Evolutionary conservation across 2,113 vertebrate genomes (phyloP).

Genomic region (Rhynchopsitta pachyrhyncha): DNA sequence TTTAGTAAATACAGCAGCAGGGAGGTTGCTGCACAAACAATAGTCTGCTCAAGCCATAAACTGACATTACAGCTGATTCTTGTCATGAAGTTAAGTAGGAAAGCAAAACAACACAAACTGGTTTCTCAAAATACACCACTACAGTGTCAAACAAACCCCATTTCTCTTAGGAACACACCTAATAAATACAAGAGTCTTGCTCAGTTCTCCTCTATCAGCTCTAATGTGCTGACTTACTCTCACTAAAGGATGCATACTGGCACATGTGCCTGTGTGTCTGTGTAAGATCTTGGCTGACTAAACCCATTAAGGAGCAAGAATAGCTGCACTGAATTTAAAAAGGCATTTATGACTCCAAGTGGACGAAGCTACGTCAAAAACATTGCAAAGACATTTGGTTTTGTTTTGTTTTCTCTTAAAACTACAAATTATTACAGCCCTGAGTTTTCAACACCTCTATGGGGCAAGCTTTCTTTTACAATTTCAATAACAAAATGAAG

Average conservation of each 20-base stretch:
- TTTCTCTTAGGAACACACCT: not conserved
- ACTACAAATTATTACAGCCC: conserved; percentile 64
- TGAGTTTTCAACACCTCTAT: conserved; percentile 50
- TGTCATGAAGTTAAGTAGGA: not conserved
- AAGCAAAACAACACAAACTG: conserved; percentile 24
- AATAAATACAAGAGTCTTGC: not conserved
- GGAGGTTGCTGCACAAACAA: conserved; percentile 56
- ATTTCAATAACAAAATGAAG: conserved; percentile 2
- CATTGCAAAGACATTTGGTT: conserved; percentile 60
- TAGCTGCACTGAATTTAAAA: conserved; percentile 50
- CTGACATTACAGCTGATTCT: conserved; percentile 46
- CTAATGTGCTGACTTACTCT: not conserved
- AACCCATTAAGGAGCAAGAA: conserved; percentile 47
- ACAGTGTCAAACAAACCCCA: not conserved
- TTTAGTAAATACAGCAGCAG: conserved; percentile 62
- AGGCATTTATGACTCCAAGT: conserved; percentile 58
- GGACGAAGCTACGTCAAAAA: conserved; percentile 49
- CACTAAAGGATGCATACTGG: not conserved
- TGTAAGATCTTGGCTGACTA: conserved; percentile 3
- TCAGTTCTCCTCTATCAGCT: not conserved
- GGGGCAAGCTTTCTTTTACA: not conserved
- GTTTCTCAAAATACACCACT: conserved; percentile 7
- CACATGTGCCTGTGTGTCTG: conserved; percentile 14
- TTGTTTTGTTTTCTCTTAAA: conserved; percentile 67
- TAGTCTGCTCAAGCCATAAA: conserved; percentile 29